Conservation (phyloP, 2,797 vertebrate species). For the Mareca strepera region DNA sequence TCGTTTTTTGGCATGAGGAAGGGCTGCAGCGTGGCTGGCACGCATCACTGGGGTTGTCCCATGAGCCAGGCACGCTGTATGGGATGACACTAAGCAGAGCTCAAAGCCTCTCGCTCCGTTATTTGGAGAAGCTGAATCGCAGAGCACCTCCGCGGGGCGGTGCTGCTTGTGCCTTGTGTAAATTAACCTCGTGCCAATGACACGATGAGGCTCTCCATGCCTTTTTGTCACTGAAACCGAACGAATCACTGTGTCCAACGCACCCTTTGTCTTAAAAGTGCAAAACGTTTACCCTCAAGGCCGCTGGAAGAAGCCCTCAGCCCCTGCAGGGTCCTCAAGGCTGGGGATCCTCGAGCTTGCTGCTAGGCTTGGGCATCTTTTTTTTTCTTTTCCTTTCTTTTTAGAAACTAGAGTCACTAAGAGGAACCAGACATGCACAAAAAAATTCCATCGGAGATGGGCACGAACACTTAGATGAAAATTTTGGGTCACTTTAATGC, state of each 20-base stretch:
- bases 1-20: fast-evolving
- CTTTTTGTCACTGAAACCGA: neutral
- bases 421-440: neutral
- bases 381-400: neutral
- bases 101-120: neutral
- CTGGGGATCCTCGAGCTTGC: neutral
- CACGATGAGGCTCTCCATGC: neutral
- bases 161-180: neutral
- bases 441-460: neutral
- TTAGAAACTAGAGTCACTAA: neutral
- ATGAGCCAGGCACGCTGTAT: fast-evolving
- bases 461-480: neutral
- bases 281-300: fast-evolving
- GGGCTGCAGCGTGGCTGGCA: neutral
- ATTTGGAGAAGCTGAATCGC: neutral
- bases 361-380: neutral
- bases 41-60: neutral
- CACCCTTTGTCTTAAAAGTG: constrained; percentile 3
- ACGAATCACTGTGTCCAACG: neutral
- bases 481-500: neutral
- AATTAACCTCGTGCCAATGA: fast-evolving
- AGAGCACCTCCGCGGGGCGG: neutral
- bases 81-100: neutral
- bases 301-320: neutral
- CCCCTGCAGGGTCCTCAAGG: neutral